Conservation (phyloP, 2,888 invertebrate species). For the Dysmachus trigonus region DNA sequence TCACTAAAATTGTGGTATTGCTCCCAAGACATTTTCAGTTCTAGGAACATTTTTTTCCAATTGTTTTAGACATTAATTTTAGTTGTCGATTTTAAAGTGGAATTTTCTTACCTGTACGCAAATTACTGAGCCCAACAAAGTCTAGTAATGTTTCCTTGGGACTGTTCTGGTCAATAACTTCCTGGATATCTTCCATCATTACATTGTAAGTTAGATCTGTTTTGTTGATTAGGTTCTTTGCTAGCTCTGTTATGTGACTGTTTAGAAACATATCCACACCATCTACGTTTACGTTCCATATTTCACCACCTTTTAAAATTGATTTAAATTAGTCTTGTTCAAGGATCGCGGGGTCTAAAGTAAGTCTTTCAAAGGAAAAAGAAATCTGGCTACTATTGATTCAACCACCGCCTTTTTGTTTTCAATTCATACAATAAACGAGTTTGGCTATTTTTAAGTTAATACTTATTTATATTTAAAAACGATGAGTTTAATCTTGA, state of each 20-base stretch:
- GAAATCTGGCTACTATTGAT: too few species aligned
- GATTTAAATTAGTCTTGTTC: not conserved
- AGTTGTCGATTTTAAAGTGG: not conserved
- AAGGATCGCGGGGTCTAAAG: too few species aligned
- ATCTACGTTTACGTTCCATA: constrained; percentile 63
- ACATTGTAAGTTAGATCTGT: constrained; percentile 73
- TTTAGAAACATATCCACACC: constrained; percentile 74
- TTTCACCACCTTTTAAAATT: constrained; percentile 57
- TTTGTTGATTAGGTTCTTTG: constrained; percentile 70
- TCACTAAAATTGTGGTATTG: constrained; percentile 76
- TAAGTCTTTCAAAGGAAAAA: too few species aligned
- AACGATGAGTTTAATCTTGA: not conserved
- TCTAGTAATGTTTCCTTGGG: not conserved
- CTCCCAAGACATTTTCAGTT: constrained; percentile 73
- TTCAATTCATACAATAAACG: not conserved
- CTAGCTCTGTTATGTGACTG: constrained; percentile 66
- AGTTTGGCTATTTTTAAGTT: not conserved
- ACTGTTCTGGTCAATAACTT: constrained; percentile 71
- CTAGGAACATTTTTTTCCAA: constrained; percentile 48
- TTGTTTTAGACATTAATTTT: not conserved
- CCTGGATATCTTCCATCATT: constrained; percentile 80
- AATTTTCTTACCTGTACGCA: not conserved
- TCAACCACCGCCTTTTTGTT: not conserved
- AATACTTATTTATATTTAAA: not conserved
- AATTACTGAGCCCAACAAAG: not conserved